phyloP scores from a whole-genome alignment of 2,797 vertebrate genomes.

The Rhinella marina region DNA sequence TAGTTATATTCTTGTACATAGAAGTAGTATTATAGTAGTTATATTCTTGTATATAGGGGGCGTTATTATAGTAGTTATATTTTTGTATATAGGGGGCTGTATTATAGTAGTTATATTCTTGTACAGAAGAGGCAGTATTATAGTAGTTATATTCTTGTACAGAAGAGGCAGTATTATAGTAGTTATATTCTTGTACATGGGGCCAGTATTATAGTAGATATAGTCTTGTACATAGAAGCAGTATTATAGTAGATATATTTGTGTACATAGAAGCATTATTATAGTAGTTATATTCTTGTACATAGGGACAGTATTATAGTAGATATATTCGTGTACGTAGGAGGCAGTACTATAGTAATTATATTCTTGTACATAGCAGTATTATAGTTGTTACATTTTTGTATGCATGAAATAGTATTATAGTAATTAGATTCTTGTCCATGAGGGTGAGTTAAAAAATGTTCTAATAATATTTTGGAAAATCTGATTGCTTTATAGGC shows the following conservation, averaged over 20 bases:
- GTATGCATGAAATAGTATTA: not conserved
- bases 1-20: too few relatives aligned
- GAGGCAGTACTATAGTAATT: not conserved
- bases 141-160: too few relatives aligned
- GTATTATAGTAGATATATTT: constrained; percentile 8
- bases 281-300: constrained; percentile 7
- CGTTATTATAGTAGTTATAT: too few relatives aligned
- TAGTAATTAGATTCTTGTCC: not conserved
- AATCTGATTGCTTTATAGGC: too few relatives aligned
- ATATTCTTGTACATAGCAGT: not conserved
- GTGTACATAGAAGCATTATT: not conserved
- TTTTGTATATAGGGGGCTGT: too few relatives aligned
- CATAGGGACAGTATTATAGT: constrained; percentile 1
- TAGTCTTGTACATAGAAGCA: not conserved
- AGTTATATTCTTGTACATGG: too few relatives aligned
- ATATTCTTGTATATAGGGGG: too few relatives aligned
- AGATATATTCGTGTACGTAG: not conserved
- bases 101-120: too few relatives aligned
- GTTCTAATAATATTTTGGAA: too few relatives aligned
- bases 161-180: too few relatives aligned
- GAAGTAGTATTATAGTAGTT: too few relatives aligned
- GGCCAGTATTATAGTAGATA: not conserved
- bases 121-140: too few relatives aligned
- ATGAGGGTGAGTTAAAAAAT: not conserved
- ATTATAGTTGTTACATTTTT: constrained; percentile 4